These are phyloP conservation scores for Bibio marci DNA, from an alignment of 2,888 invertebrate species.

Conservation along the genomic window DNA sequence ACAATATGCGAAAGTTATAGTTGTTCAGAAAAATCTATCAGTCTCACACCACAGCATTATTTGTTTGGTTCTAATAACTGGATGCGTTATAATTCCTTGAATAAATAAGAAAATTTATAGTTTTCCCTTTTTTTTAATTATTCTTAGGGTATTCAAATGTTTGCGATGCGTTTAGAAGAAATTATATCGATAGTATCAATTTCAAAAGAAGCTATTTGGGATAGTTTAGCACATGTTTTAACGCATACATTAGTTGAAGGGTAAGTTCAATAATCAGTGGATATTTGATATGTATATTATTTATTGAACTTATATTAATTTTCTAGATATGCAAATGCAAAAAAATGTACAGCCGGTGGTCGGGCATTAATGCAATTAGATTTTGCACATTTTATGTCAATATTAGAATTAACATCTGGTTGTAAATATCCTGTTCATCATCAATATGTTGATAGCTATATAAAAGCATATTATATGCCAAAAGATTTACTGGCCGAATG, in stretches of 20 bases:
- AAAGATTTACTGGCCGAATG: slow-evolving; percentile 77
- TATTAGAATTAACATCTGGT: slow-evolving; percentile 72
- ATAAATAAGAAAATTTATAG: too few relatives aligned
- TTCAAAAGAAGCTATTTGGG: slow-evolving; percentile 63
- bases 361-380: slow-evolving; percentile 95
- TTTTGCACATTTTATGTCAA: slow-evolving; percentile 84
- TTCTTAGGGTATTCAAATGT: slow-evolving; percentile 41
- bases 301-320: slow-evolving; percentile 12
- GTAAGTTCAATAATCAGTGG: slow-evolving; percentile 21
- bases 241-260: slow-evolving; percentile 86
- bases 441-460: slow-evolving; percentile 83
- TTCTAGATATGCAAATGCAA: slow-evolving; percentile 64
- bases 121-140: not conserved
- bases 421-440: slow-evolving; percentile 73
- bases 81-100: too few relatives aligned
- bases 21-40: too few relatives aligned
- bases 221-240: slow-evolving; percentile 68
- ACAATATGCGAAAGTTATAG: too few relatives aligned
- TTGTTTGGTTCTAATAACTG: too few relatives aligned
- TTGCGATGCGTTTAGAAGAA: slow-evolving; percentile 60
- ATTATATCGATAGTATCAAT: slow-evolving; percentile 52
- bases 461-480: slow-evolving; percentile 92
- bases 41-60: too few relatives aligned
- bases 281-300: slow-evolving; percentile 4
- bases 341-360: slow-evolving; percentile 91